These are phyloP conservation scores for Pseudopipra pipra DNA, from an alignment of 2,113 vertebrate species.

Conservation along the genomic window DNA sequence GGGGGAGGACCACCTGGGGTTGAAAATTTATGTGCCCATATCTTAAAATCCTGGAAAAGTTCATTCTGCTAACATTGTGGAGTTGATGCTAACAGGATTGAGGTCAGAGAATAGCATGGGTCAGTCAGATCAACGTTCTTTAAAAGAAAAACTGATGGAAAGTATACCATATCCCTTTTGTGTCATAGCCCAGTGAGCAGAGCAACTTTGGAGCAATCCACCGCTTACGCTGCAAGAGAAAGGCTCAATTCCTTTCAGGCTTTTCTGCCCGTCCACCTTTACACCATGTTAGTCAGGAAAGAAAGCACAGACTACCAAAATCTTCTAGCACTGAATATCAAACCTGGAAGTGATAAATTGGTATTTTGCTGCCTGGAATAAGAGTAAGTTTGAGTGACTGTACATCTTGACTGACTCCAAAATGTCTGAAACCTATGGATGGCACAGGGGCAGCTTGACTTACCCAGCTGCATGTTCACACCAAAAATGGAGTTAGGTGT, in stretches of 20 bases:
- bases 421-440: not conserved
- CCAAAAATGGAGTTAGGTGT: not conserved
- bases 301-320: not conserved
- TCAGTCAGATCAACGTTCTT: not conserved
- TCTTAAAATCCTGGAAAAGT: not conserved
- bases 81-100: not conserved
- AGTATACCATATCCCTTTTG: not conserved
- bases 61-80: not conserved
- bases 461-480: not conserved
- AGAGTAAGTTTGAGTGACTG: not conserved
- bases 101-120: not conserved
- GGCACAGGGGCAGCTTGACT: not conserved
- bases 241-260: not conserved
- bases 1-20: not conserved
- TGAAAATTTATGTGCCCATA: not conserved
- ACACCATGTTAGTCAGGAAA: rapidly evolving
- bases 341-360: not conserved
- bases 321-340: not conserved
- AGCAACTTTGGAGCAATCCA: not conserved
- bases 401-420: not conserved
- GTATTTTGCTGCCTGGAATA: not conserved
- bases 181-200: not conserved
- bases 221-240: not conserved
- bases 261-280: not conserved
- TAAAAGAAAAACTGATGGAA: not conserved